These are phyloP conservation scores for Gambelia wislizenii DNA, from an alignment of 2,797 vertebrate genomes.

Conservation along the genomic window DNA sequence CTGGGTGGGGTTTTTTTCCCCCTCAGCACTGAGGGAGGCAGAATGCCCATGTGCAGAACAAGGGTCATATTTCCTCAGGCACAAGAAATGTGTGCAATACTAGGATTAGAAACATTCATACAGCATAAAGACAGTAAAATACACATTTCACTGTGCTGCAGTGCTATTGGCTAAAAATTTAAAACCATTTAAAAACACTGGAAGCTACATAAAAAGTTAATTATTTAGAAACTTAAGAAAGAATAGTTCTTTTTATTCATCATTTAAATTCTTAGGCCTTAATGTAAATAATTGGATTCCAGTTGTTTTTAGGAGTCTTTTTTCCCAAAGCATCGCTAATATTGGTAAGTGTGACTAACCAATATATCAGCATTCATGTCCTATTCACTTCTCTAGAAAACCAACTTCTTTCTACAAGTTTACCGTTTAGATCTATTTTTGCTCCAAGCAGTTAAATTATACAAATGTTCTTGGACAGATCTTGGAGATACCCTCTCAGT, in stretches of 20 bases:
- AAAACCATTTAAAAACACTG: not conserved
- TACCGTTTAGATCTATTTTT: not conserved
- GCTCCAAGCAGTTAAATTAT: not conserved
- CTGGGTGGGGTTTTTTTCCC: not conserved
- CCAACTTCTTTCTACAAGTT: no score
- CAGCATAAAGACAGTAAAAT: not conserved
- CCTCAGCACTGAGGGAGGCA: not conserved
- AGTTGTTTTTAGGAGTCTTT: not conserved
- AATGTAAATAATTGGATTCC: not conserved
- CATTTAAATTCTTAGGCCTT: not conserved
- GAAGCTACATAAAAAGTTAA: not conserved
- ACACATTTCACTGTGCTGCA: no score
- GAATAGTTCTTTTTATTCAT: not conserved
- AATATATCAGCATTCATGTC: not conserved
- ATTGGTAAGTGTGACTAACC: not conserved
- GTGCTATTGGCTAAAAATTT: not conserved
- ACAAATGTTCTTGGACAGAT: no score
- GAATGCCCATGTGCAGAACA: constrained; percentile 24
- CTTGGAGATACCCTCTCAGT: not conserved
- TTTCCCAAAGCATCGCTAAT: not conserved
- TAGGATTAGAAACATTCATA: not conserved
- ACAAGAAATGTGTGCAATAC: not conserved
- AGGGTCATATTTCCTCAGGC: not conserved
- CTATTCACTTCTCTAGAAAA: not conserved
- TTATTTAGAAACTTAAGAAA: not conserved